Percentiles rank a stretch among this genome's conserved stretches.
phyloP scores from a whole-genome alignment of 1,140 invertebrate species.

The Halictus rubicundus region DNA sequence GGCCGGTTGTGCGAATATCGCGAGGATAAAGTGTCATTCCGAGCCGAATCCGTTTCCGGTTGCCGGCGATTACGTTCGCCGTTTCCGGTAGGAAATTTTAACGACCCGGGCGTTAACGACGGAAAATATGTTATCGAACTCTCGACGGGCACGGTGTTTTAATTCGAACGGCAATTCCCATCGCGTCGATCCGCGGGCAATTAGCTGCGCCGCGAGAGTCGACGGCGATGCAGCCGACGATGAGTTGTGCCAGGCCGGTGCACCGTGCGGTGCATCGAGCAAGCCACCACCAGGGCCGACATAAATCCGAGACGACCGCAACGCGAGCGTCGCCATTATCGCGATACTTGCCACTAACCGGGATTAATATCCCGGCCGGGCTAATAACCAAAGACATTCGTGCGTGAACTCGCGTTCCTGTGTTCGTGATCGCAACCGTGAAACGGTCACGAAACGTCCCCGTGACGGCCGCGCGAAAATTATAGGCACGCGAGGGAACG shows the following conservation, averaged over 20 bases:
- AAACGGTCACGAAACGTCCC: constrained; percentile 19
- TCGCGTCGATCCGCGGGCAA: constrained; percentile 1
- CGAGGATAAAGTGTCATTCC: too few species aligned
- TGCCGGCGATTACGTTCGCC: not conserved
- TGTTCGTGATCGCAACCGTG: not conserved
- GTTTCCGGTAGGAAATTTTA: constrained; percentile 6
- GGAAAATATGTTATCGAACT: constrained; percentile 18
- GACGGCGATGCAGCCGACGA: constrained; percentile 5
- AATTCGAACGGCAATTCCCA: constrained; percentile 8
- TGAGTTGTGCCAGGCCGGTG: constrained; percentile 1
- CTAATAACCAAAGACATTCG: constrained; percentile 60
- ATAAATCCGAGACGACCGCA: constrained; percentile 56
- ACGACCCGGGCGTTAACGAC: constrained; percentile 16
- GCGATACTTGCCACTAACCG: constrained; percentile 54
- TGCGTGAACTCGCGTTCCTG: not conserved
- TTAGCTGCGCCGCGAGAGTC: constrained; percentile 7
- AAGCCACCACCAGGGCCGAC: constrained; percentile 6
- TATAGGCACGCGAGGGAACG: constrained; percentile 11
- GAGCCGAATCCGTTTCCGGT: not conserved
- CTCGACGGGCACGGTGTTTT: not conserved
- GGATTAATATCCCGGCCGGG: constrained; percentile 54
- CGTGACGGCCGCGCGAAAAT: constrained; percentile 25
- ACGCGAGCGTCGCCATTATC: constrained; percentile 58
- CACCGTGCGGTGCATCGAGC: not conserved
- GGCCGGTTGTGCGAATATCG: too few species aligned